phyloP scores from a whole-genome alignment of 2,888 invertebrate genomes.

The Lochmaea capreae region DNA sequence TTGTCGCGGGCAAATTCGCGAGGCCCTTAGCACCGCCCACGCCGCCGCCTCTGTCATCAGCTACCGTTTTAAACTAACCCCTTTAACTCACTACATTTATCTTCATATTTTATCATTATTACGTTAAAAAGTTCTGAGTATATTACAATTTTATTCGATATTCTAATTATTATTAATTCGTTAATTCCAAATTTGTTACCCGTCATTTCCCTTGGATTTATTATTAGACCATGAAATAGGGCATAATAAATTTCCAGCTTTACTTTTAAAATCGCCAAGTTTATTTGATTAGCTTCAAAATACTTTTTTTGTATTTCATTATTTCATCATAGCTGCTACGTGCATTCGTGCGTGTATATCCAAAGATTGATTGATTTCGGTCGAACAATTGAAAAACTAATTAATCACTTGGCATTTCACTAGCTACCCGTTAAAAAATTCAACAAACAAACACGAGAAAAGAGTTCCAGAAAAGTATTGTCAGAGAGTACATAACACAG shows the following conservation, averaged over 20 bases:
- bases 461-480: too few species aligned
- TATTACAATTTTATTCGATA: background rate
- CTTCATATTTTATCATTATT: too few species aligned
- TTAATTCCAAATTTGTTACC: background rate
- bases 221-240: too few species aligned
- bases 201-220: background rate
- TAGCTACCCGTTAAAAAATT: background rate
- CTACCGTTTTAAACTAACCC: background rate
- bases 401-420: slow-evolving; percentile 13
- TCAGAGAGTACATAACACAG: too few species aligned
- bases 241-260: too few species aligned
- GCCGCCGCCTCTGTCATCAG: too few species aligned
- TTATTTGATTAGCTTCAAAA: background rate
- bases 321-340: background rate
- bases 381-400: slow-evolving; percentile 19
- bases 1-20: too few species aligned
- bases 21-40: too few species aligned
- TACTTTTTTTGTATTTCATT: background rate
- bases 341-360: background rate
- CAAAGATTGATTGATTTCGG: background rate
- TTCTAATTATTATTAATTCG: background rate
- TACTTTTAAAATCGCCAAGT: background rate
- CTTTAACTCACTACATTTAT: too few species aligned
- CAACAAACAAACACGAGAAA: too few species aligned
- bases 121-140: too few species aligned